These are phyloP conservation scores for Crypturellus undulatus DNA, from an alignment of 2,113 vertebrate genomes.

Conservation along the genomic window DNA sequence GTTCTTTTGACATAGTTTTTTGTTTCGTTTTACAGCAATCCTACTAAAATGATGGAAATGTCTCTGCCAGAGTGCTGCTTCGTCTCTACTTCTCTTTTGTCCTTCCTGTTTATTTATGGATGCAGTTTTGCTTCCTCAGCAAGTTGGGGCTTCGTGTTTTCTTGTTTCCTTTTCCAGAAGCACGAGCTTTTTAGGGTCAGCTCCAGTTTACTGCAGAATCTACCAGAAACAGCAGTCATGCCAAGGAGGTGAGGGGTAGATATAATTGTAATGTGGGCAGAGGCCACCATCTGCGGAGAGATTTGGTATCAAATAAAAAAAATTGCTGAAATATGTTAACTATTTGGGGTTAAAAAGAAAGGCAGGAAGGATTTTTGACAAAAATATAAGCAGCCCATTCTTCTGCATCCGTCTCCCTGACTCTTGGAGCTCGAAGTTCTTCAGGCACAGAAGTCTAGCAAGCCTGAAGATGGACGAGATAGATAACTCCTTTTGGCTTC, in stretches of 20 bases:
- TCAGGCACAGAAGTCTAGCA: background rate
- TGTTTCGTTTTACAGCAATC: background rate
- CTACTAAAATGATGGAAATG: background rate
- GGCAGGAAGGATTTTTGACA: background rate
- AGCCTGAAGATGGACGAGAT: background rate
- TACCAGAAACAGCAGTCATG: background rate
- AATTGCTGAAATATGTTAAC: background rate
- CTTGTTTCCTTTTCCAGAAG: conserved; percentile 31
- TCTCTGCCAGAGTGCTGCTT: background rate
- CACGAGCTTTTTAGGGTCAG: background rate
- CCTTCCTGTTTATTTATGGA: conserved; percentile 39
- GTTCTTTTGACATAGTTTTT: background rate
- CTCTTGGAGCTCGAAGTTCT: background rate
- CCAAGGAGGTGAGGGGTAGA: background rate
- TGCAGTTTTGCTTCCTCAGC: conserved; percentile 37
- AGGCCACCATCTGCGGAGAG: background rate
- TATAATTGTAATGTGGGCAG: background rate
- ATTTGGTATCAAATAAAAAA: background rate
- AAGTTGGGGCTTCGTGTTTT: conserved; percentile 18
- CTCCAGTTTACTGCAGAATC: background rate
- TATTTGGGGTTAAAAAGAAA: background rate
- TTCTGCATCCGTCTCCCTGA: background rate
- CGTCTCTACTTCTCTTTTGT: conserved; percentile 21
- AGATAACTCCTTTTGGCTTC: background rate
- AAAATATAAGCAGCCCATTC: background rate